Evolutionary conservation across 2,888 invertebrate species (phyloP), one percentile per base, ranked within the genome.

Genomic region (Dryomyza anilis): DNA sequence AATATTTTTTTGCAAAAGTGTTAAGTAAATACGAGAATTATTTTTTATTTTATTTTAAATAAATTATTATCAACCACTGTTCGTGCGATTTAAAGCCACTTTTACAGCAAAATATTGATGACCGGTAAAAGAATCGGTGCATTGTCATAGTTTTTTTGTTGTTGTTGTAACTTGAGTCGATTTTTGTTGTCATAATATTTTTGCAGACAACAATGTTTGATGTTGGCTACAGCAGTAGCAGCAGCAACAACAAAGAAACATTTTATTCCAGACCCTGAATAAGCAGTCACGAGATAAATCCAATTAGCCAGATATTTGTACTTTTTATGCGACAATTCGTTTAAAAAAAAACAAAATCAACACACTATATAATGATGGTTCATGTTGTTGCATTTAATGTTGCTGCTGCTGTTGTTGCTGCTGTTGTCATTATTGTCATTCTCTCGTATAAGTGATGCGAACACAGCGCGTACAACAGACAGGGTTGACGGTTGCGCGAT

Each of bases 241-340:
- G 61, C 21, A 56, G 48, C 39, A 50, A 33, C 53, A 58, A 57
- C 23, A 62, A 62, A 48, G 61, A 52, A 64, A 16, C 29, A 33
- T 60, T n/a, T 48, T 50, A 45, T 64, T 61, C 63, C 63, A 50
- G 46, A 43, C 61, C 69, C 70, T 70, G 64, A 68, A 69, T 70
- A 68, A 67, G 69, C 65, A 70, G 71, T 74, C 76, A 67, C 76
- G 72, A 79, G 78, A 81, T 81, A 81, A 81, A 81, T 81, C 80
- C 81, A 81, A 81, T 81, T 81, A 81, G 81, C 78, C 79, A 74
- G 80, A 81, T 79, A 81, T 81, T 81, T 81, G 81, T 81, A 81
- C 78, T 78, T 80, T 79, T 79, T 80, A 78, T 78, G 77, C 77
- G 78, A 76, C 77, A 76, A 78, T 78, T 78, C 78, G 73, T 76